Base-by-base conservation (phyloP, 2,888 invertebrate genomes). In the Molorchus minor region DNA sequence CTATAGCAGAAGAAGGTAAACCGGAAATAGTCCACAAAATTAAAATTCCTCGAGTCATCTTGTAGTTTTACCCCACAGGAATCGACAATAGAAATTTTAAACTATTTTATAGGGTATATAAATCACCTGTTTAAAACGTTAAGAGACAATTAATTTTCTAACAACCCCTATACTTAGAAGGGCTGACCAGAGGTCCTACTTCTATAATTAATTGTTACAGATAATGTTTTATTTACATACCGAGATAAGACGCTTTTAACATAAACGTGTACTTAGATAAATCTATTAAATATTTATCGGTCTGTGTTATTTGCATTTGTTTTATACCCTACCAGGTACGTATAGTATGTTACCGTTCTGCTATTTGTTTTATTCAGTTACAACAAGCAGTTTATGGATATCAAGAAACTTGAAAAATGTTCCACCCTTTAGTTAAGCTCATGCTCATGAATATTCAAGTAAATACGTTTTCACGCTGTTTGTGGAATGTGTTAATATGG, bases 201-300 rank as follows among this genome's bases (percentile, higher is more conserved):
- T 49, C 58, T 43, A 53, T 62, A 65, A 65, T 65, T 65, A 65
- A 65, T 65, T 60, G 54, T 43, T 38, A 2, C 20, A 46, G 60
- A 65, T 62, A 65, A 60, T 49, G 51, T 38, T 55, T 35, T 55
- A 65, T 62, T 65, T 62, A 60, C 62, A 62, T 65, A 62, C 43
- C n/a, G 47, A 36, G 38, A 53, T 54, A 58, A 56, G 43, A 41
- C 59, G 29, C 40, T 46, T 59, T 58, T 58, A 43, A 62, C 58
- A 62, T 62, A 56, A 61, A 56, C 49, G 58, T 36, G 44, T 56
- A 36, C 58, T 62, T 62, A 58, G 51, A 62, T 56, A 62, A 62
- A 62, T 62, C 62, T 58, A 62, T 62, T 62, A 58, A 46, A 58
- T 62, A 52, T 47, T 47, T 49, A 54, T 21, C 29, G 36, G 33